Percentiles rank a stretch among this genome's conserved stretches.
phyloP scores from a whole-genome alignment of 1,140 invertebrate species.

The Zaprionus taronus region DNA sequence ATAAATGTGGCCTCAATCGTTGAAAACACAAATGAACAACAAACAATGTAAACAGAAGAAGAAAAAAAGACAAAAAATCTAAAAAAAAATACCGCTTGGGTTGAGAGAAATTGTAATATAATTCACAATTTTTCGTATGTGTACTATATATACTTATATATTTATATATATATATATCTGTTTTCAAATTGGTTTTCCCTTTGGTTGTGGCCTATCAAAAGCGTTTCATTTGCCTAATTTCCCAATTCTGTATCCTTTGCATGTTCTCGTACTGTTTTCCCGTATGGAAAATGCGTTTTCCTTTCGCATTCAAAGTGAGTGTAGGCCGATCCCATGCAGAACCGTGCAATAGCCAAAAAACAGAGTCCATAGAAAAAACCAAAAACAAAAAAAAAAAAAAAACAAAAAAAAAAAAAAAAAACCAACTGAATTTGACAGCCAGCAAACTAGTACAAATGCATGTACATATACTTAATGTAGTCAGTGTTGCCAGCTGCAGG shows the following conservation, averaged over 20 bases:
- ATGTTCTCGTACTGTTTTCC: neutral
- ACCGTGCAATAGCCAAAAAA: conserved; percentile 9
- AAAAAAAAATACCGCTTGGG: conserved; percentile 20
- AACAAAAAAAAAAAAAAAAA: neutral
- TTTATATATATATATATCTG: conserved; percentile 9
- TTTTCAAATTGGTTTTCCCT: neutral
- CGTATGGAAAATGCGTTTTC: conserved; percentile 1
- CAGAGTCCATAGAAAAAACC: neutral
- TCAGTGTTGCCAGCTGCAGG: conserved; percentile 46
- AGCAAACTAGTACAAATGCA: conserved; percentile 41
- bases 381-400: conserved; percentile 17
- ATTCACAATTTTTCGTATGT: conserved; percentile 18
- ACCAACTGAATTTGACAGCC: conserved; percentile 21
- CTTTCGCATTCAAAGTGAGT: conserved; percentile 8
- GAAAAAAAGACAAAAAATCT: neutral
- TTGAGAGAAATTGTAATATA: conserved; percentile 32
- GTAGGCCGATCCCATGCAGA: conserved; percentile 13
- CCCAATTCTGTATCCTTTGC: conserved; percentile 3
- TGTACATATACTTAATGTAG: conserved; percentile 44
- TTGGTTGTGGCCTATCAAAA: conserved; percentile 15
- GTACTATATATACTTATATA: conserved; percentile 13
- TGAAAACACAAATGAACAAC: conserved; percentile 23
- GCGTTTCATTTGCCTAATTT: neutral
- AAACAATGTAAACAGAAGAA: conserved; percentile 9
- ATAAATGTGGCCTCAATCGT: conserved; percentile 46